A percentile compares a stretch with the other conserved stretches of the same genome.
These are phyloP conservation scores for Diplolepis rosae DNA, from an alignment of 2,888 invertebrate species.

Conservation along the genomic window DNA sequence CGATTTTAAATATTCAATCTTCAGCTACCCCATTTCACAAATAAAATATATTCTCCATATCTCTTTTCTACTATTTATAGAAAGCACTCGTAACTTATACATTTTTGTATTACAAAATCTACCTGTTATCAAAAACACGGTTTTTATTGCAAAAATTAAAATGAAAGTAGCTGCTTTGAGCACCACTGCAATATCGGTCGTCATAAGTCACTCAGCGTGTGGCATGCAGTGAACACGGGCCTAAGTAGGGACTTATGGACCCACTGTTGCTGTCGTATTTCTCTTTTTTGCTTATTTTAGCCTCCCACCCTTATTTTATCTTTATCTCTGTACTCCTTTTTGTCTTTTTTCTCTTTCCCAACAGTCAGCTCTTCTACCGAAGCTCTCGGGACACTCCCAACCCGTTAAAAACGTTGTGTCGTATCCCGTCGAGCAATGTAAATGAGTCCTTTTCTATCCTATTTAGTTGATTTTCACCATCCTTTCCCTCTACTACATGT, in stretches of 20 bases:
- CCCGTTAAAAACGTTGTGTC: slow-evolving; percentile 57
- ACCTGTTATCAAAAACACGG: background rate
- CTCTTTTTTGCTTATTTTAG: slow-evolving; percentile 36
- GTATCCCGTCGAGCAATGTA: slow-evolving; percentile 58
- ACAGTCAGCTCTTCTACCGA: slow-evolving; percentile 28
- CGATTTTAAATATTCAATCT: too few species aligned
- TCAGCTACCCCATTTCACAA: too few species aligned
- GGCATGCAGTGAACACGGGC: slow-evolving; percentile 63
- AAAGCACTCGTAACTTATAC: too few species aligned
- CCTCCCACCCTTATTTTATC: slow-evolving; percentile 39
- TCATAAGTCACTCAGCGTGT: slow-evolving; percentile 72
- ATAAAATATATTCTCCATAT: too few species aligned
- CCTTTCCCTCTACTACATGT: slow-evolving; percentile 34
- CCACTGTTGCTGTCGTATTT: slow-evolving; percentile 46
- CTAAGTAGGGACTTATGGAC: slow-evolving; percentile 55
- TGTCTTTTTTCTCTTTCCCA: slow-evolving; percentile 34
- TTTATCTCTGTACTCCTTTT: slow-evolving; percentile 38
- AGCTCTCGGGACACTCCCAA: slow-evolving; percentile 54
- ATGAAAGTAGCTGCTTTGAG: slow-evolving; percentile 52
- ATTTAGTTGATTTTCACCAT: slow-evolving; percentile 12
- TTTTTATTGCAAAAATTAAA: slow-evolving; percentile 11
- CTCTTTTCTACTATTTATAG: too few species aligned
- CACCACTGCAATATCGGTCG: slow-evolving; percentile 64
- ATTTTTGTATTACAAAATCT: too few species aligned
- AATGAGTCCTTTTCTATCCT: slow-evolving; percentile 43